These are phyloP conservation scores for Drosophila phalerata DNA, from an alignment of 2,888 invertebrate species.

Conservation along the genomic window DNA sequence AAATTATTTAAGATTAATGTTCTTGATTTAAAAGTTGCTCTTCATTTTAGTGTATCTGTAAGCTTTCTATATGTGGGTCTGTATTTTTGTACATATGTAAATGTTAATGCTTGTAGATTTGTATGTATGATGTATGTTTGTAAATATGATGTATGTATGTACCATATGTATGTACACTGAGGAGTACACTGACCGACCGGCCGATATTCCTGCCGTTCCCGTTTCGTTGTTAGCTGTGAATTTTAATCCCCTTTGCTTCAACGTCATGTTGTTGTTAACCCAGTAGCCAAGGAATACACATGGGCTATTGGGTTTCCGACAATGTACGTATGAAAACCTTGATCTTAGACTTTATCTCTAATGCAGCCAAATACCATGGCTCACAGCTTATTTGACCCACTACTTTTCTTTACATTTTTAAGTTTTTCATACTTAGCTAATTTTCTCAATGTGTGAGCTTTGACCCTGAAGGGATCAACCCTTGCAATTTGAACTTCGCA, in stretches of 20 bases:
- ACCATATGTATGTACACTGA: background rate
- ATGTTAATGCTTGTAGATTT: background rate
- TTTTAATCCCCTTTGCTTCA: constrained; percentile 65
- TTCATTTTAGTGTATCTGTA: background rate
- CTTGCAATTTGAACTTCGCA: too few relatives aligned
- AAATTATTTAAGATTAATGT: too few relatives aligned
- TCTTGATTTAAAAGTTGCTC: too few relatives aligned
- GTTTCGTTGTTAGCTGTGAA: constrained; percentile 64
- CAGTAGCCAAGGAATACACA: background rate
- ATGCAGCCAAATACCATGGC: too few relatives aligned
- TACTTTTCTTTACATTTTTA: too few relatives aligned
- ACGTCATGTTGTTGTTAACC: constrained; percentile 32
- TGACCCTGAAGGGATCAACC: too few relatives aligned
- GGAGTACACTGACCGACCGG: constrained; percentile 24
- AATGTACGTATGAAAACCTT: background rate
- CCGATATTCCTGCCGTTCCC: constrained; percentile 33
- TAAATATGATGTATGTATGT: background rate
- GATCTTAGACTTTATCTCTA: too few relatives aligned
- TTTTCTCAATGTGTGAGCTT: too few relatives aligned
- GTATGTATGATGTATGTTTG: background rate
- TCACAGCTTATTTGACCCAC: too few relatives aligned
- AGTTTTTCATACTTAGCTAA: too few relatives aligned
- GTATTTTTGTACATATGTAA: background rate
- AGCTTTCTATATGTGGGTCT: constrained; percentile 3
- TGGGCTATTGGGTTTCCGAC: background rate